Conservation (phyloP, 2,113 vertebrate species). For the Fukomys damarensis region DNA sequence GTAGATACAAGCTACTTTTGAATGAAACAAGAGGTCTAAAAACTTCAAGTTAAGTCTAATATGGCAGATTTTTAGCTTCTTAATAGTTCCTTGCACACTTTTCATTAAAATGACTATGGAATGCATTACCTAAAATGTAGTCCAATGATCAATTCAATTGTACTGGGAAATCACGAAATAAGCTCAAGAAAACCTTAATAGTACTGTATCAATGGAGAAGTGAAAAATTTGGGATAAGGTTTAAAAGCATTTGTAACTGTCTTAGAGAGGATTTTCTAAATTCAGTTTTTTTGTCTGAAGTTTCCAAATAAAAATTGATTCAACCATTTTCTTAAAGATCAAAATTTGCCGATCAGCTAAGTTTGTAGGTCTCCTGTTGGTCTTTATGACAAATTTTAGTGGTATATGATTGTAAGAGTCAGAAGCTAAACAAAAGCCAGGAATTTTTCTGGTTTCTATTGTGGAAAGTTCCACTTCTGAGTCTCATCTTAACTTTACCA, state of each 20-base stretch:
- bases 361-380: conserved; percentile 30
- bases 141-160: background rate
- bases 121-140: background rate
- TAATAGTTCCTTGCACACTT: background rate
- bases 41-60: background rate
- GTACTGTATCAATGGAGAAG: background rate
- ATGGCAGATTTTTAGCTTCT: background rate
- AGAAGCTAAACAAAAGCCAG: conserved; percentile 57
- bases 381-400: conserved; percentile 43
- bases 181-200: background rate
- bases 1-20: background rate
- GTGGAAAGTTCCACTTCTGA: conserved; percentile 65
- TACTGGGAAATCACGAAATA: background rate
- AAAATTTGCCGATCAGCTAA: conserved; percentile 55
- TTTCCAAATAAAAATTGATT: conserved; percentile 59
- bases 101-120: conserved; percentile 24
- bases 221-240: background rate
- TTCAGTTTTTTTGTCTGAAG: conserved; percentile 19
- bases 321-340: conserved; percentile 55
- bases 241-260: conserved; percentile 46
- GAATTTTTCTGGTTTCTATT: conserved; percentile 51
- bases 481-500: background rate
- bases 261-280: conserved; percentile 40
- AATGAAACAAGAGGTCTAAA: conserved; percentile 47
- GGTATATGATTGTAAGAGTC: conserved; percentile 40